These are phyloP conservation scores for Caenorhabditis inopinata DNA, from an alignment of 1,140 invertebrate genomes.

Conservation along the genomic window DNA sequence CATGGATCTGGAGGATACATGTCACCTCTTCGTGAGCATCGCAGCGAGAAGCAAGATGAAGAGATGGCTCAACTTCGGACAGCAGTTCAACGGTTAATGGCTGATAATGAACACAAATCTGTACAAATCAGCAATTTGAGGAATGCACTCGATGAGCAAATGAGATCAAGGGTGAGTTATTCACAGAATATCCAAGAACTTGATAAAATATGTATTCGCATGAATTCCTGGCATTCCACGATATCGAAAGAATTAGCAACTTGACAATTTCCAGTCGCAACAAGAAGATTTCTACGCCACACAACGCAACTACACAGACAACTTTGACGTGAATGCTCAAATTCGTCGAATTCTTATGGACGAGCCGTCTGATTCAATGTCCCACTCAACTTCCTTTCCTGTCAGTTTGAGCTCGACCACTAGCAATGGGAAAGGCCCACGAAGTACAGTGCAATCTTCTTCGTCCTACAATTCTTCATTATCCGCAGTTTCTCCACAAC, in stretches of 20 bases:
- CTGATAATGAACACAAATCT: slow-evolving; percentile 71
- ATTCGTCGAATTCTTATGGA: slow-evolving; percentile 49
- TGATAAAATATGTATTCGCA: too few relatives aligned
- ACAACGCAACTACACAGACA: neutral
- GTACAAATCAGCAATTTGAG: slow-evolving; percentile 68
- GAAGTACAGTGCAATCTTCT: slow-evolving; percentile 50
- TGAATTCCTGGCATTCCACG: too few relatives aligned
- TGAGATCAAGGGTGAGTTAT: slow-evolving; percentile 8
- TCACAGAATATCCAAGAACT: neutral
- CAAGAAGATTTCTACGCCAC: slow-evolving; percentile 19
- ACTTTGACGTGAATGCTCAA: slow-evolving; percentile 19
- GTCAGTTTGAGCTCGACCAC: slow-evolving; percentile 55
- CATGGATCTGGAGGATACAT: slow-evolving; percentile 9
- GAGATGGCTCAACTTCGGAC: slow-evolving; percentile 70
- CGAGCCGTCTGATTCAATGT: slow-evolving; percentile 57
- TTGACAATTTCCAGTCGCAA: neutral
- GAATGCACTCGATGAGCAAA: slow-evolving; percentile 65
- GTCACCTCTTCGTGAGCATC: neutral
- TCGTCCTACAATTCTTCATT: slow-evolving; percentile 62
- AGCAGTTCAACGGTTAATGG: slow-evolving; percentile 69
- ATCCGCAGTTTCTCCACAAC: slow-evolving; percentile 53
- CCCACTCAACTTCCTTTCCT: slow-evolving; percentile 63
- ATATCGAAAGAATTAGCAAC: too few relatives aligned
- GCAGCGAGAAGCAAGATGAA: slow-evolving; percentile 59
- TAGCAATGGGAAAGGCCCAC: slow-evolving; percentile 16